phyloP scores from a whole-genome alignment of 2,113 vertebrate species.

The Malurus alboscapulatus region DNA sequence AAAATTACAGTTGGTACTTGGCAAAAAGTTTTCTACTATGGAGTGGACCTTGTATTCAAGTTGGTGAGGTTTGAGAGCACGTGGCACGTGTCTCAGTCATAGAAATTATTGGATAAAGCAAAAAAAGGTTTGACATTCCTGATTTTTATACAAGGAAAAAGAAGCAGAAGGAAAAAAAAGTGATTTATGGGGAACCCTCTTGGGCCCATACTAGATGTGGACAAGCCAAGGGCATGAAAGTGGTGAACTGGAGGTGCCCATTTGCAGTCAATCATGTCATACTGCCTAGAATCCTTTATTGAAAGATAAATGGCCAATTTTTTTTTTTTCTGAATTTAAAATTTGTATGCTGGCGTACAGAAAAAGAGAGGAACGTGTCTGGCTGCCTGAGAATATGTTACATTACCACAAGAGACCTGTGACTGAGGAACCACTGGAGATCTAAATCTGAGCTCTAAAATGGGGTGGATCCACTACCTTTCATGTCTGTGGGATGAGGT shows the following conservation, averaged over 20 bases:
- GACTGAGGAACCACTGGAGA: neutral
- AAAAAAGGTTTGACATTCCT: neutral
- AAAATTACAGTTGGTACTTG: neutral
- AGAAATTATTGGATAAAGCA: neutral
- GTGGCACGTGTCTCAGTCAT: rapidly evolving
- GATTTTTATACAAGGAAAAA: neutral
- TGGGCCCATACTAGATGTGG: neutral
- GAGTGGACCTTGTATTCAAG: neutral
- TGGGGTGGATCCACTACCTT: neutral
- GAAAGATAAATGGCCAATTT: neutral
- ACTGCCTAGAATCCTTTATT: neutral
- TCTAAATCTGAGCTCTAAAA: neutral
- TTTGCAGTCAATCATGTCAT: neutral
- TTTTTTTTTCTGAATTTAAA: neutral
- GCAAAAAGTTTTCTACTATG: neutral
- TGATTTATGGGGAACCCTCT: neutral
- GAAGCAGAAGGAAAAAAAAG: neutral
- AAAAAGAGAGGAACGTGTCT: rapidly evolving
- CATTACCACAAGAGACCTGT: neutral
- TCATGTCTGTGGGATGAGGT: neutral
- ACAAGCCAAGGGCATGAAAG: neutral
- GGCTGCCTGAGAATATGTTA: neutral
- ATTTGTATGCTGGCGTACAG: neutral
- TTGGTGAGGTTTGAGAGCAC: neutral
- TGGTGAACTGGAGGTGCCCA: neutral